phyloP scores from a whole-genome alignment of 2,113 vertebrate species.

The Camelus bactrianus region DNA sequence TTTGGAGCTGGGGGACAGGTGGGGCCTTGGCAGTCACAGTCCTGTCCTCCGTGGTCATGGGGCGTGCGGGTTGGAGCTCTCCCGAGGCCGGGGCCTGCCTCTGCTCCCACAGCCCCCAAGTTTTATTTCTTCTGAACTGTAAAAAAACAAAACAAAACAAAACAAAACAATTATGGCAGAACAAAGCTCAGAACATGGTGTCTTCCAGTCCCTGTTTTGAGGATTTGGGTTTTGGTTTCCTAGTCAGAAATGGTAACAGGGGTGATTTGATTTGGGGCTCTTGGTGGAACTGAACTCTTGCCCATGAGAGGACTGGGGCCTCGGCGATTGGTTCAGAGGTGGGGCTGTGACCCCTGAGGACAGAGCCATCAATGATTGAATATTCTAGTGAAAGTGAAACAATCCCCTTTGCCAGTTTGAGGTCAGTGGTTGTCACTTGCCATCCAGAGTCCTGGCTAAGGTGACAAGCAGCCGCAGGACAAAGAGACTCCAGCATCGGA shows the following conservation, averaged over 20 bases:
- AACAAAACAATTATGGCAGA: slow-evolving; percentile 16
- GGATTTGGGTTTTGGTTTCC: not conserved
- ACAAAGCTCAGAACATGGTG: not conserved
- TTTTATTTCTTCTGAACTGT: slow-evolving; percentile 82
- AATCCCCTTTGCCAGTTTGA: not conserved
- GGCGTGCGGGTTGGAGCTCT: not conserved
- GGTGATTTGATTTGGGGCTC: not conserved
- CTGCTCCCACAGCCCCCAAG: slow-evolving; percentile 66
- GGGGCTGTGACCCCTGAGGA: not conserved
- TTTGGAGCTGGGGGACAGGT: slow-evolving; percentile 38
- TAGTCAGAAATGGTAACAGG: not conserved
- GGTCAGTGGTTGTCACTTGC: not conserved
- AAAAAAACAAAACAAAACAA: slow-evolving; percentile 10
- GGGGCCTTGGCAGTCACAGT: slow-evolving; percentile 32
- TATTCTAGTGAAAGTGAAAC: not conserved
- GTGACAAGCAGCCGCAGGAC: too few species aligned
- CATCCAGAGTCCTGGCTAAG: not conserved
- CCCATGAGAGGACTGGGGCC: not conserved
- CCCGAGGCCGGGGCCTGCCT: slow-evolving; percentile 66
- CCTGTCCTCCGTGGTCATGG: slow-evolving; percentile 69
- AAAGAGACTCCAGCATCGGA: rapidly evolving
- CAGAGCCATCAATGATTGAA: not conserved
- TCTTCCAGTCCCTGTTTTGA: not conserved
- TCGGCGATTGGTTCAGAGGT: not conserved
- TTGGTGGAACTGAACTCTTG: not conserved